Conservation (phyloP, 2,797 vertebrate species). For the Clarias laeviceps region DNA sequence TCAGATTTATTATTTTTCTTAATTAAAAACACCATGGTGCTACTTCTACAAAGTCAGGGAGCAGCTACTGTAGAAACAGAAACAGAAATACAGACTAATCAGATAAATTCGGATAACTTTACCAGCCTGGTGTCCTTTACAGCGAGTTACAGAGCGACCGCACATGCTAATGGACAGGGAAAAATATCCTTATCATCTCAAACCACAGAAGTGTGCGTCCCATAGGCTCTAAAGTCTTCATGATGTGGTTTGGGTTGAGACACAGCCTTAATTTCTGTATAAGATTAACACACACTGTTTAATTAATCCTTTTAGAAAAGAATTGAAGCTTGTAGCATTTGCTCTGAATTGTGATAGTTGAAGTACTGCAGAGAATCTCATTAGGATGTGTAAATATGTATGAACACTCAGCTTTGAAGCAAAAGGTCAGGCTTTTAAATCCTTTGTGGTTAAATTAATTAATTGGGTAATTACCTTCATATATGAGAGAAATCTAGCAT, state of each 20-base stretch:
- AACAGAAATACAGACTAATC: not conserved
- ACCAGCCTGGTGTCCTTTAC: not conserved
- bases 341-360: not conserved
- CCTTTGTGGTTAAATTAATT: not conserved
- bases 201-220: not conserved
- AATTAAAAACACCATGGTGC: not conserved
- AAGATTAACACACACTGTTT: not conserved
- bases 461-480: not conserved
- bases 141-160: not conserved
- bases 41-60: not conserved
- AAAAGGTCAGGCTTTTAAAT: not conserved
- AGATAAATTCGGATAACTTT: not conserved
- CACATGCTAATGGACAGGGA: not conserved
- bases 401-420: not conserved
- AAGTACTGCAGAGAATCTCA: not conserved
- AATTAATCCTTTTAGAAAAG: not conserved
- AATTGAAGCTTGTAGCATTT: not conserved
- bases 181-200: not conserved
- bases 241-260: not conserved
- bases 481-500: not conserved
- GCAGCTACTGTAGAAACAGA: not conserved
- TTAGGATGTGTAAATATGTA: not conserved
- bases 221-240: not conserved
- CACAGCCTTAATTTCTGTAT: not conserved
- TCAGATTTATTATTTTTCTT: not conserved